Conservation (phyloP, 2,113 vertebrate genomes). For the Regulus satrapa region DNA sequence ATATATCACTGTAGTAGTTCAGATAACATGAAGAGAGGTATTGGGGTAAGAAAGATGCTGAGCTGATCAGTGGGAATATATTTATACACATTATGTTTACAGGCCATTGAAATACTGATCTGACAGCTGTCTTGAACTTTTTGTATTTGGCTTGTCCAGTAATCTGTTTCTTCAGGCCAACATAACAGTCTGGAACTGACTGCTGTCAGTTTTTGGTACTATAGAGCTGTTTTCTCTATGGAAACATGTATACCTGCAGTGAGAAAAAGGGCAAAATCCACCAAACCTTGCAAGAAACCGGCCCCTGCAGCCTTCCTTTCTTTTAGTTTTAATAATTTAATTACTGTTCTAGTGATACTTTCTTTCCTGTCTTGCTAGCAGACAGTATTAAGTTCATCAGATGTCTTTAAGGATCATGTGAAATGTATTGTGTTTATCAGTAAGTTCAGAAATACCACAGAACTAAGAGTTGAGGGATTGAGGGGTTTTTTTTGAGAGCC, state of each 20-base stretch:
- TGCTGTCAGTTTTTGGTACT: not conserved
- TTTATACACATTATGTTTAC: not conserved
- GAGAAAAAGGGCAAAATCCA: not conserved
- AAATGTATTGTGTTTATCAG: not conserved
- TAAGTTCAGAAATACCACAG: not conserved
- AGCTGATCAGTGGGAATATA: not conserved
- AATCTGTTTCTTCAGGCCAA: not conserved
- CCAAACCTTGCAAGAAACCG: not conserved
- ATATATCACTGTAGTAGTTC: not conserved
- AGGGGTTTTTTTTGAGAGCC: not conserved
- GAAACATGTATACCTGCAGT: rapidly evolving
- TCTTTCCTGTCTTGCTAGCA: not conserved
- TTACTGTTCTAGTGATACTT: not conserved
- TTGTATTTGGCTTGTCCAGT: not conserved
- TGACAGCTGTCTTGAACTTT: not conserved
- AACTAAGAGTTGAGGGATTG: not conserved
- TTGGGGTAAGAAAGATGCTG: not conserved
- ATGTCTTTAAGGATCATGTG: not conserved
- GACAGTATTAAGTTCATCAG: not conserved
- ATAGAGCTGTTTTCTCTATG: not conserved
- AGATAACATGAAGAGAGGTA: not conserved
- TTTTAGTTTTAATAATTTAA: not conserved
- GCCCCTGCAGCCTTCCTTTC: not conserved
- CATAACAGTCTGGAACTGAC: not conserved
- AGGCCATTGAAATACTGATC: not conserved